These are phyloP conservation scores for Calliopsis andreniformis DNA, from an alignment of 1,140 invertebrate species.

Conservation along the genomic window DNA sequence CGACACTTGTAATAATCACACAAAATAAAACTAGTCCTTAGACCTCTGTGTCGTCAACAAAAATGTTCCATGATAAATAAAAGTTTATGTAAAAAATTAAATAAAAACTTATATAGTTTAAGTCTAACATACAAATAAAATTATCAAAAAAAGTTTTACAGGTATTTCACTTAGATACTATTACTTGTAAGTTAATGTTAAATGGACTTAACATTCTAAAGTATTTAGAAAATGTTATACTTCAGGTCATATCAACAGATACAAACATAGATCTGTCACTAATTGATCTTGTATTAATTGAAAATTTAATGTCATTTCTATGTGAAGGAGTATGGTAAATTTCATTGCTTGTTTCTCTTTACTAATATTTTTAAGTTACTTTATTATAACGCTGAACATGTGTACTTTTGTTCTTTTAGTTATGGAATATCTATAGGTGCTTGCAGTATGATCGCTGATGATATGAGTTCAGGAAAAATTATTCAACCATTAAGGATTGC, in stretches of 20 bases:
- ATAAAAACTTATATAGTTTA: conserved; percentile 83
- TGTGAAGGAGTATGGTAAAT: conserved; percentile 87
- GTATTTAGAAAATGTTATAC: conserved; percentile 75
- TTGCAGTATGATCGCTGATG: conserved; percentile 93
- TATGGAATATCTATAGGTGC: conserved; percentile 88
- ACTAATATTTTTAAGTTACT: conserved; percentile 12
- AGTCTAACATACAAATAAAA: conserved; percentile 82
- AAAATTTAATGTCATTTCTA: conserved; percentile 91
- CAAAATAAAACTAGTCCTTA: too few species aligned
- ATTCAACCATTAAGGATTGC: conserved; percentile 96
- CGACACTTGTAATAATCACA: too few species aligned
- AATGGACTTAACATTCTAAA: too few species aligned
- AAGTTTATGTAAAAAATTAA: conserved; percentile 87
- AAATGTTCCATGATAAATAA: too few species aligned
- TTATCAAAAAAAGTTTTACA: conserved; percentile 86
- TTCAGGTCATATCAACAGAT: conserved; percentile 69
- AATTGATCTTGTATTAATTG: conserved; percentile 84
- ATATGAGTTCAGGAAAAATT: conserved; percentile 99
- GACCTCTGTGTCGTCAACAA: too few species aligned
- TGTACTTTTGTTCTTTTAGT: conserved; percentile 77
- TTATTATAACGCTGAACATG: conserved; percentile 21
- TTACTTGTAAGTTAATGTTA: too few species aligned
- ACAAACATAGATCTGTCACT: conserved; percentile 82
- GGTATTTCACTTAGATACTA: too few species aligned
- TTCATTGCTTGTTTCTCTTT: conserved; percentile 23